Conservation (phyloP, 1,140 invertebrate species). For the Drosophila punjabiensis region DNA sequence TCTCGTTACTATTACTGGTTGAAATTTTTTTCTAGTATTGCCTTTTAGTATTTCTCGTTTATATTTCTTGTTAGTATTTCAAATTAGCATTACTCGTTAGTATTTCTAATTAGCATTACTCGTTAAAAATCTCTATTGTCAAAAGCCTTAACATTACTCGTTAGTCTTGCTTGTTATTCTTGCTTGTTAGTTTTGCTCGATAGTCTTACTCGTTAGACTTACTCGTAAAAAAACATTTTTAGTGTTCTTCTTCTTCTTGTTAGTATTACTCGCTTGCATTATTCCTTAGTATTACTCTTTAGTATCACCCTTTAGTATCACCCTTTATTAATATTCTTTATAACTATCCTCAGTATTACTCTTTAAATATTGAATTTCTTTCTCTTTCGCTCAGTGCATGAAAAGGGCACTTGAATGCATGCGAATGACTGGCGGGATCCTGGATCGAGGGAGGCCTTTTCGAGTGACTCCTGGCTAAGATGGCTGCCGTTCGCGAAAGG, state of each 20-base stretch:
- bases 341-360: too few relatives aligned
- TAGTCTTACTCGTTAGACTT: not conserved
- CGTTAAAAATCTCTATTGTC: too few relatives aligned
- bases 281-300: not conserved
- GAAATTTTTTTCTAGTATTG: not conserved
- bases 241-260: not conserved
- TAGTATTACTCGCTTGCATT: not conserved
- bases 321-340: not conserved
- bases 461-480: slow-evolving; percentile 73
- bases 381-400: not conserved
- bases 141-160: too few relatives aligned
- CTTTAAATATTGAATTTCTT: not conserved
- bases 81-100: not conserved
- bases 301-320: not conserved
- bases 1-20: not conserved
- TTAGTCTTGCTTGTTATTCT: not conserved
- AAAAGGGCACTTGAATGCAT: slow-evolving; percentile 67
- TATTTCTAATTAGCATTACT: too few relatives aligned
- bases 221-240: too few relatives aligned
- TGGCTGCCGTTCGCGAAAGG: slow-evolving; percentile 50
- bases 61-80: not conserved
- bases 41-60: not conserved
- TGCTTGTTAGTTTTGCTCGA: too few relatives aligned
- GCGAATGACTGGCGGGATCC: slow-evolving; percentile 68
- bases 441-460: slow-evolving; percentile 36